phyloP scores from a whole-genome alignment of 1,140 invertebrate species.

The Elymnias hypermnestra region DNA sequence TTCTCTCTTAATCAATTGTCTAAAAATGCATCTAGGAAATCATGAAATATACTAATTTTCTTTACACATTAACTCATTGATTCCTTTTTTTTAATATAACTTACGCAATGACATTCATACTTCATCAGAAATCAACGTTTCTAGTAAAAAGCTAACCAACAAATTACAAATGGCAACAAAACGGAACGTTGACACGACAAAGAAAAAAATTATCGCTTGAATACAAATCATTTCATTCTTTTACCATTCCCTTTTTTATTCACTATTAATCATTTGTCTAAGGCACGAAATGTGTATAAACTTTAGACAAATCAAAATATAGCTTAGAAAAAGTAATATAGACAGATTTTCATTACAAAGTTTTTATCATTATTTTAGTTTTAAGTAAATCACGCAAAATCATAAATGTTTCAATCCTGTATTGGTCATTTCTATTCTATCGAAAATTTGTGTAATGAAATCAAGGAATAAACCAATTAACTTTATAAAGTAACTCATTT shows the following conservation, averaged over 20 bases:
- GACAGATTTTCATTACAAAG: too few species aligned
- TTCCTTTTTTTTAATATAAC: too few species aligned
- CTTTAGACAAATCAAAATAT: too few species aligned
- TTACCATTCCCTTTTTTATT: conserved; percentile 50
- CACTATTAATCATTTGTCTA: conserved; percentile 74
- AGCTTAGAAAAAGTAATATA: too few species aligned
- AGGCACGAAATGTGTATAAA: conserved; percentile 62
- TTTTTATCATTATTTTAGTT: too few species aligned
- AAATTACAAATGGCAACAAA: conserved; percentile 73
- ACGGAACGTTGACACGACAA: conserved; percentile 56
- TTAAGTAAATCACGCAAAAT: too few species aligned
- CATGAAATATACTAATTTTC: conserved; percentile 3
- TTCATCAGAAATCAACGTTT: conserved; percentile 42
- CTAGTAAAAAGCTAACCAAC: conserved; percentile 62
- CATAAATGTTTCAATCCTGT: too few species aligned
- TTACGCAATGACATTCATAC: conserved; percentile 52
- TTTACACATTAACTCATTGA: conserved; percentile 7
- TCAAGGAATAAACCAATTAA: conserved; percentile 4
- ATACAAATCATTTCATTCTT: conserved; percentile 72
- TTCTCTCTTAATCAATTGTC: too few species aligned
- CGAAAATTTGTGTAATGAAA: too few species aligned
- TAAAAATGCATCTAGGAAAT: too few species aligned
- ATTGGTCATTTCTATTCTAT: too few species aligned
- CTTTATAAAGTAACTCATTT: conserved; percentile 6
- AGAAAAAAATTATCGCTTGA: conserved; percentile 71